Evolutionary conservation across 2,113 vertebrate species (phyloP), one percentile per base, ranked within the genome.

Genomic region (Oncorhynchus tshawytscha): DNA sequence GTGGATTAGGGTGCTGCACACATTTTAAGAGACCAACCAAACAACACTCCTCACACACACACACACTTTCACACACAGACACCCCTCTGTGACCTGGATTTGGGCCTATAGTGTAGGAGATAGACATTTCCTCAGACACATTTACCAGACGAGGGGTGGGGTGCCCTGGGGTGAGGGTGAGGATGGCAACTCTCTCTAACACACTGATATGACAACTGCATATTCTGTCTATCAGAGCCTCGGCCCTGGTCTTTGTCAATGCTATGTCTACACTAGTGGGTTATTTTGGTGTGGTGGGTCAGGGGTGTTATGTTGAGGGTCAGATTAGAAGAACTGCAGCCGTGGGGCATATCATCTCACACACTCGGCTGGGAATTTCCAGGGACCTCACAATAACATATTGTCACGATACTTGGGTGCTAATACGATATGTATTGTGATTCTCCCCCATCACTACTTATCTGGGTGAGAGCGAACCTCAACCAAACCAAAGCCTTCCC

Each of bases 171-270:
- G 59, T 9, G 59, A 24, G 27, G 27, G 31, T 39, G 16, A 45
- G 67, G 18, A 29, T 8, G 20, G 13, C 6, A 18, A 39, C 20
- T 31, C 75, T 78, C 16, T 66, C 75, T 74, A 18, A 74, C 71
- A 49, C 74, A 48, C 69, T 81, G 79, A 80, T 86, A 85, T 77
- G 77, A 57, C 70, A 70, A 71, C 87, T 72, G 85, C 12, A 16
- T 51, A 67, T 29, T 67, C 16, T 0, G 16, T 60, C 39, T 81
- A 77, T 89, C 82, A 70, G 34, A 16, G 22, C 39, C 39, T 39
- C 39, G 2, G 39, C 8, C 39, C 39, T 71, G 85, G 73, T 84
- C 75, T 69, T 71, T 83, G 85, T 87, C 87, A 83, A 69, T 16
- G 49, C 16, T 51, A 39, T 39, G 39, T 39, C 39, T 39, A 39